Base-by-base conservation (phyloP, 2,888 invertebrate genomes). In the Athalia circularis region DNA sequence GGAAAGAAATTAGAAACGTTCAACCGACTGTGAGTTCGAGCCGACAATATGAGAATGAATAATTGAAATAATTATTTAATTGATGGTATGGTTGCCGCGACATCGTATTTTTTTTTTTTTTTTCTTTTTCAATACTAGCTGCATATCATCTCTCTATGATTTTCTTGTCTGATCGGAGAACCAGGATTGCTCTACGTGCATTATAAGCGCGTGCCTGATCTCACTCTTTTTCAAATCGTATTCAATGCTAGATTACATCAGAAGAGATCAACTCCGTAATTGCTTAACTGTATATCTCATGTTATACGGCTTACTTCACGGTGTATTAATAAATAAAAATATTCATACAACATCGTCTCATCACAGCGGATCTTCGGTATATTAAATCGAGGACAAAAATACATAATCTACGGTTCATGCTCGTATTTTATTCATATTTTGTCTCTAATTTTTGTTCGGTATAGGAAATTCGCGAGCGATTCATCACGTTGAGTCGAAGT, bases 1-100 rank as follows among this genome's bases (percentile, higher is more conserved):
- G 29, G 29, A 29, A 29, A 29, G 29, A 29, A 29, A 29, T 29
- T 29, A 29, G 29, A 29, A 29, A 29, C 29, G 29, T 11, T 62
- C 13, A 59, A n/a, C 3, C 7, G 52, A 62, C 43, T 43, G 62
- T 29, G 8, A 52, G 47, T 65, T 8, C 5, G 48, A 48, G 47
- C 65, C 15, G n/a, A 65, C 65, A 48, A 65, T 65, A 48, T 11
- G 8, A 52, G 8, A 15, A 15, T 13, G 65, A 13, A 65, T 65
- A 65, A 65, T 65, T 65, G 65, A 65, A 65, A 65, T 65, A 65
- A 65, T 65, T 48, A 48, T 65, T 48, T 29, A 65, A 48, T 65
- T 48, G 65, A 65, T 47, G 48, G 65, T 8, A 47, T 13, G 15
- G 15, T 59, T 29, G 47, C 65, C 48, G 65, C 15, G 47, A 65